Base-by-base conservation (phyloP, 2,113 vertebrate species). In the Polypterus senegalus region DNA sequence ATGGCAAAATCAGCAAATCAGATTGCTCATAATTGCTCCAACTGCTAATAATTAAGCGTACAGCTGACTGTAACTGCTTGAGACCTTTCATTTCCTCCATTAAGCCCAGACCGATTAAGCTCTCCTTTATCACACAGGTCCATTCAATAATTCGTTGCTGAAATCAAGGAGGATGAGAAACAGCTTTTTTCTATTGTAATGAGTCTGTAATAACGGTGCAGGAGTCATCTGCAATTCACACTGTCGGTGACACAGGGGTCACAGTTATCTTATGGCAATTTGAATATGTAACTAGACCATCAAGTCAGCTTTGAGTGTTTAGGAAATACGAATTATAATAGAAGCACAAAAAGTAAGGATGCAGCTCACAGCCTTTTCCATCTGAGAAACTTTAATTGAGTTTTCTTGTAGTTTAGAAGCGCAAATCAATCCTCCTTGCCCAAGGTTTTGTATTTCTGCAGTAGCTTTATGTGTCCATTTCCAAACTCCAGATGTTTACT, bases 181-280 rank as follows among this genome's bases (percentile, higher is more conserved):
- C 45, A 10, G 54, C 47, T 67, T 9, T 62, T 10, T 57, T 63
- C 10, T 63, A 60, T 61, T 46, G 46, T 66, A 65, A 9, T 3
- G 7, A 0, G 0, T 54, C 52, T 68, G 70, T 59, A n/a, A 67
- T 73, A 72, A 69, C 62, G 59, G 73, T 46, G 62, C 54, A 60
- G 74, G 65, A 69, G 70, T 60, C 65, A 61, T 68, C 61, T 74
- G 66, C 73, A 79, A 67, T 73, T 73, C 74, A 58, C 64, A 67
- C 61, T 44, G 61, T 65, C 59, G 67, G 61, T 67, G 75, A 66
- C 68, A 66, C 65, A 1, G 27, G 69, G 70, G 76, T 78, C 71
- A 71, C 66, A 67, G 56, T 54, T 61, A 49, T 62, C 67, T 63
- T 58, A 61, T 67, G 60, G 57, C 65, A 72, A 77, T 80, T 77